Conservation (phyloP, 2,888 invertebrate species). For the Archaeoteleia sp. region DNA sequence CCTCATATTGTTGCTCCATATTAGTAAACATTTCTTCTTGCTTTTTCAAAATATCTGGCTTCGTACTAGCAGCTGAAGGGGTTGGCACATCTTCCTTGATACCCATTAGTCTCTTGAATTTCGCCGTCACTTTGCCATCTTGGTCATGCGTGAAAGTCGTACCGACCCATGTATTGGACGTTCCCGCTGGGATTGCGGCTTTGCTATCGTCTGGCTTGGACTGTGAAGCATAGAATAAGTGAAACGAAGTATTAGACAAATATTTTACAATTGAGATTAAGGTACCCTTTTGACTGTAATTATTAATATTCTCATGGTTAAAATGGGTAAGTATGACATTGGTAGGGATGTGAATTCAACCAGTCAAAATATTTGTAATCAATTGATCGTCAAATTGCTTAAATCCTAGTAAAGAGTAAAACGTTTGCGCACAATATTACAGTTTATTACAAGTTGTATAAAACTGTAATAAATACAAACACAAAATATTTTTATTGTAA, state of each 20-base stretch:
- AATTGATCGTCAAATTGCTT: too few relatives aligned
- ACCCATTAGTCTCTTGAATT: conserved; percentile 98
- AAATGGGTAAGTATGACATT: too few relatives aligned
- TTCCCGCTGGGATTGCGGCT: conserved; percentile 56
- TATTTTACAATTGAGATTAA: too few relatives aligned
- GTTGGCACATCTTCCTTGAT: conserved; percentile 80
- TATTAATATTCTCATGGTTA: too few relatives aligned
- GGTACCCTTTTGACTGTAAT: too few relatives aligned
- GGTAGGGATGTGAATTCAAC: too few relatives aligned
- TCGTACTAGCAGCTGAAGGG: conserved; percentile 71
- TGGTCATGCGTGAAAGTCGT: conserved; percentile 92
- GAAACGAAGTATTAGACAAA: neutral
- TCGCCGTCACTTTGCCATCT: conserved; percentile 93
- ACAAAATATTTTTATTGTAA: too few relatives aligned
- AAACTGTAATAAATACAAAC: too few relatives aligned
- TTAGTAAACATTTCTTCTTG: conserved; percentile 92
- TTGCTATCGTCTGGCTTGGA: conserved; percentile 61
- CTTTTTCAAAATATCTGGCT: conserved; percentile 80
- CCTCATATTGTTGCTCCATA: conserved; percentile 97
- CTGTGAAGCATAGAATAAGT: conserved; percentile 49
- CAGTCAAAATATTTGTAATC: too few relatives aligned
- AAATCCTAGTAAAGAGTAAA: too few relatives aligned
- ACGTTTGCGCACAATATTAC: too few relatives aligned
- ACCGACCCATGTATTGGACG: conserved; percentile 83
- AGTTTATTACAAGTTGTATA: too few relatives aligned